Percentiles rank a stretch among this genome's conserved stretches.
These are phyloP conservation scores for Steinernema hermaphroditum DNA, from an alignment of 2,888 invertebrate species.

Conservation along the genomic window DNA sequence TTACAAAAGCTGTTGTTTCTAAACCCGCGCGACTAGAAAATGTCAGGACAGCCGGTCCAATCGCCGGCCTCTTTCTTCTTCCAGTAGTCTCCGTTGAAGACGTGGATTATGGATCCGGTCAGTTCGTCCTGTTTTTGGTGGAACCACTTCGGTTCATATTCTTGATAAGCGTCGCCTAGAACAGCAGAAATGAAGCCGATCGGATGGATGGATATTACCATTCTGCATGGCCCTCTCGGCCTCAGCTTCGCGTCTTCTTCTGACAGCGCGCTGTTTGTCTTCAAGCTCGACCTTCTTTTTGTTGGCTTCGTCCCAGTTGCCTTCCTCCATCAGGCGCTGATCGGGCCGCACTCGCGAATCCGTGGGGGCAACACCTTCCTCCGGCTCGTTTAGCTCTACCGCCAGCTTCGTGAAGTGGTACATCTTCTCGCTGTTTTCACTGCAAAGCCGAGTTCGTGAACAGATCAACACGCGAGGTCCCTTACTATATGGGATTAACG, in stretches of 20 bases:
- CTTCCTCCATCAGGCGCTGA: constrained; percentile 92
- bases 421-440: constrained; percentile 76
- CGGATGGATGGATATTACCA: constrained; percentile 61
- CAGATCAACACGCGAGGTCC: no score
- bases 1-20: background rate
- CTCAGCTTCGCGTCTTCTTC: constrained; percentile 79
- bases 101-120: constrained; percentile 76
- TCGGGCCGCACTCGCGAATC: constrained; percentile 90
- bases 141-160: constrained; percentile 49
- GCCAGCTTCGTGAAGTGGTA: constrained; percentile 94
- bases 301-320: constrained; percentile 84
- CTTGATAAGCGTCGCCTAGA: constrained; percentile 42
- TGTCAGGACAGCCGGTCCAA: constrained; percentile 86
- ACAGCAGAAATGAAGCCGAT: no score
- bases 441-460: constrained; percentile 62
- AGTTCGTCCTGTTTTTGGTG: constrained; percentile 70
- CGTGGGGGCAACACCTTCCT: constrained; percentile 88
- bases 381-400: constrained; percentile 92
- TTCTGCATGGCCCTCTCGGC: constrained; percentile 73
- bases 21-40: constrained; percentile 71
- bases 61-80: constrained; percentile 81
- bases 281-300: constrained; percentile 73
- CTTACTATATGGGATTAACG: constrained; percentile 74
- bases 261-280: constrained; percentile 86
- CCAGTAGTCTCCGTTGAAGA: constrained; percentile 85